These are phyloP conservation scores for Montipora efflorescens DNA, from an alignment of 64 coral and sea anemone species.

Conservation along the genomic window DNA sequence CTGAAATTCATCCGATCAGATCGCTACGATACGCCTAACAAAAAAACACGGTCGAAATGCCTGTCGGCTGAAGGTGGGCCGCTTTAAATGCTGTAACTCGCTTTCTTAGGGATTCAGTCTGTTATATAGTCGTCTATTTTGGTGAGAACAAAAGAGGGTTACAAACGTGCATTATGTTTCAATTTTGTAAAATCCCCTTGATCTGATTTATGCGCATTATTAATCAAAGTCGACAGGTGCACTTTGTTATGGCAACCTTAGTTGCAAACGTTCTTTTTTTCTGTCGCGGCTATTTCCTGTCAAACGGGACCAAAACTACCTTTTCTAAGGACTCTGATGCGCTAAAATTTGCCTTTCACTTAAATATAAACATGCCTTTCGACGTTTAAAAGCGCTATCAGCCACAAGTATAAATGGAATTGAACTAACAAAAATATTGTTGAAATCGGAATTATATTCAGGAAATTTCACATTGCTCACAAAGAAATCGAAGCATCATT, in stretches of 20 bases:
- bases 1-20: no score
- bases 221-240: constrained; percentile 16
- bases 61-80: no score
- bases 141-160: no score
- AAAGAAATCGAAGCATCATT: background rate
- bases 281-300: background rate
- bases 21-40: no score
- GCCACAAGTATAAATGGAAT: background rate
- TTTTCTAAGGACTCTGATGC: background rate
- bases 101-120: no score
- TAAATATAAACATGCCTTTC: constrained; percentile 10
- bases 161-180: no score
- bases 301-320: background rate
- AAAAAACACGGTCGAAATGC: no score
- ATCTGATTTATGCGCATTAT: constrained; percentile 12
- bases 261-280: background rate
- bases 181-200: no score
- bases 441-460: background rate
- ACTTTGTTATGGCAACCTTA: constrained; percentile 21
- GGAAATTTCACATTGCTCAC: background rate
- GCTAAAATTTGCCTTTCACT: background rate
- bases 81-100: no score
- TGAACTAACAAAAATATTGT: background rate
- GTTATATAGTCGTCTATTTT: no score
- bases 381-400: background rate